Evolutionary conservation across 92 coral and sea anemone species (phyloP).

Genomic region (Zoanthus solanderi): DNA sequence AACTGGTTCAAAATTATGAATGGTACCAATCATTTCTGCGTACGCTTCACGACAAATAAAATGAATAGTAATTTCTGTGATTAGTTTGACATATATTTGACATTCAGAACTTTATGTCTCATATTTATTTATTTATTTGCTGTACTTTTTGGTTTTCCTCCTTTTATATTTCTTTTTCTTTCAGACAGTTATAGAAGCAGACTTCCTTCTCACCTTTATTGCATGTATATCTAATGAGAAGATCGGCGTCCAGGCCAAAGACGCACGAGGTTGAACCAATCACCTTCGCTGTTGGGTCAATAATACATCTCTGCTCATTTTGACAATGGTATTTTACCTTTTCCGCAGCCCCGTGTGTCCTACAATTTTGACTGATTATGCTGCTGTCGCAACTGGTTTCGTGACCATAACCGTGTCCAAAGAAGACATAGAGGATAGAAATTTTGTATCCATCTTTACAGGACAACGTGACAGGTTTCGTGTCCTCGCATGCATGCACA

Average conservation of each 20-base stretch:
- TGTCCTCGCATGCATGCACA: background rate
- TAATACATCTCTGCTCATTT: background rate
- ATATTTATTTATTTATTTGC: too few species aligned
- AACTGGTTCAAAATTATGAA: too few species aligned
- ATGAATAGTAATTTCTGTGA: too few species aligned
- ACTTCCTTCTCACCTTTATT: slow-evolving; percentile 36
- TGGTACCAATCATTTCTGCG: too few species aligned
- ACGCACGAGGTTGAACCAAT: slow-evolving; percentile 60
- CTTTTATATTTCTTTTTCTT: too few species aligned
- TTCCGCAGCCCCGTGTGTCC: background rate
- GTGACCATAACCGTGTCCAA: slow-evolving; percentile 20
- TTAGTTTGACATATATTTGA: too few species aligned
- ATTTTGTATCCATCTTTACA: slow-evolving; percentile 25
- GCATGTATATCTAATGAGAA: slow-evolving; percentile 56
- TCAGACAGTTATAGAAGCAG: too few species aligned
- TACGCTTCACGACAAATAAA: too few species aligned
- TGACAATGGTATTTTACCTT: slow-evolving; percentile 11
- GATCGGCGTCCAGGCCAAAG: slow-evolving; percentile 65
- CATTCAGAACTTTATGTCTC: too few species aligned
- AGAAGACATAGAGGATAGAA: slow-evolving; percentile 1
- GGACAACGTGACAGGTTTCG: background rate
- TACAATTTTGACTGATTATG: background rate
- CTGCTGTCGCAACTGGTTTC: background rate
- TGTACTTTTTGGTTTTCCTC: too few species aligned
- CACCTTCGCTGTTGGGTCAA: slow-evolving; percentile 16